phyloP scores from a whole-genome alignment of 2,113 vertebrate species.

The Thamnophis sirtalis region DNA sequence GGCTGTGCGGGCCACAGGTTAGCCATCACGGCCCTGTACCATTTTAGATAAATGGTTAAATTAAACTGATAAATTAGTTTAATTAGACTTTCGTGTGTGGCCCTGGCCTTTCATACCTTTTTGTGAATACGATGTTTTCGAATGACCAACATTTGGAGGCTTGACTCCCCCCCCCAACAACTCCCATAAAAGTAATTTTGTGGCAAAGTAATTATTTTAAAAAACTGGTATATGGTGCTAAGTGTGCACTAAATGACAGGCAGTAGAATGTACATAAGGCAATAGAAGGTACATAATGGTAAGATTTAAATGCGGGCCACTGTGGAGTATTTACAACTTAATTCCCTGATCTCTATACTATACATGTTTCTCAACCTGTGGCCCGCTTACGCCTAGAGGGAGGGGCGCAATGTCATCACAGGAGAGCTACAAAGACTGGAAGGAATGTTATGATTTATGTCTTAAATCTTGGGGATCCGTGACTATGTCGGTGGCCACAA shows the following conservation, averaged over 20 bases:
- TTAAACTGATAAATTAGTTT: too few species aligned
- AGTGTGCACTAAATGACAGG: not conserved
- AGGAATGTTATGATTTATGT: too few species aligned
- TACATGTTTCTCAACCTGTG: too few species aligned
- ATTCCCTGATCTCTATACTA: not conserved
- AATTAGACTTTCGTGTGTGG: too few species aligned
- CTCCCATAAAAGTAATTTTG: not conserved
- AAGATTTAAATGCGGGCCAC: not conserved
- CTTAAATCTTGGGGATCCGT: too few species aligned
- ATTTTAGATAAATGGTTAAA: too few species aligned
- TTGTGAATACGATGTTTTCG: not conserved
- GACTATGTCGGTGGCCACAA: too few species aligned
- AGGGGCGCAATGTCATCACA: too few species aligned
- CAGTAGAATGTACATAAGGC: constrained; percentile 9
- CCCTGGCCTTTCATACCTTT: not conserved
- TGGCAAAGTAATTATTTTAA: not conserved
- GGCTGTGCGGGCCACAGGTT: too few species aligned
- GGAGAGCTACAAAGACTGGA: too few species aligned
- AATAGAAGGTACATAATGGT: not conserved
- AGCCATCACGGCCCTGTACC: too few species aligned
- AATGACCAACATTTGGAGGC: not conserved
- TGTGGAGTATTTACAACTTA: not conserved
- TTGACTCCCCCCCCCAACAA: not conserved
- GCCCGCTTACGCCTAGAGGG: too few species aligned
- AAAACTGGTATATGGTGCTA: not conserved